phyloP scores from a whole-genome alignment of 2,113 vertebrate genomes.

The Turnix velox region DNA sequence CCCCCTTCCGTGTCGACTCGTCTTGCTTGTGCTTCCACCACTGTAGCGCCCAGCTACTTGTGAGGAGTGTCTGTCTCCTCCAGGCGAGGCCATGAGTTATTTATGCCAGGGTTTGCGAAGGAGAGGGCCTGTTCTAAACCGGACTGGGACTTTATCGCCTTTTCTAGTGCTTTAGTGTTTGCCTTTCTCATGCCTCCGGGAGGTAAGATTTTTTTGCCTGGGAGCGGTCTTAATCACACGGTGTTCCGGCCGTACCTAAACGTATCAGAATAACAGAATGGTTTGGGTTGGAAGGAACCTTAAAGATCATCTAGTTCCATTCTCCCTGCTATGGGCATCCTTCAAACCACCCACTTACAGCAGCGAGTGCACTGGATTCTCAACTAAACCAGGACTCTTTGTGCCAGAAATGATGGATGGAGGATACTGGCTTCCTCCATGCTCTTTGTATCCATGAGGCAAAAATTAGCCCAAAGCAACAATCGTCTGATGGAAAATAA shows the following conservation, averaged over 20 bases:
- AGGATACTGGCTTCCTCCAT: no score
- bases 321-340: no score
- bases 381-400: no score
- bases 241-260: accelerated
- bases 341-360: no score
- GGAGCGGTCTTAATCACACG: accelerated
- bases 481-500: accelerated
- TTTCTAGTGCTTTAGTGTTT: not conserved
- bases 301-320: no score
- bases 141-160: accelerated
- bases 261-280: no score
- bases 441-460: no score
- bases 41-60: not conserved
- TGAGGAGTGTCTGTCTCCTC: accelerated
- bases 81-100: not conserved
- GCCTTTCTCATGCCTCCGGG: accelerated
- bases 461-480: not conserved
- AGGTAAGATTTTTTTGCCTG: not conserved
- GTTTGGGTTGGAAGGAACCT: no score
- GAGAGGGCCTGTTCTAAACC: not conserved
- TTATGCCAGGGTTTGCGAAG: not conserved
- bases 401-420: no score
- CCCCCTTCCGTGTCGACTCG: no score
- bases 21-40: accelerated
- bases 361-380: no score